Evolutionary conservation across 1,140 invertebrate genomes (phyloP).

Genomic region (Matsumurasca onukii): DNA sequence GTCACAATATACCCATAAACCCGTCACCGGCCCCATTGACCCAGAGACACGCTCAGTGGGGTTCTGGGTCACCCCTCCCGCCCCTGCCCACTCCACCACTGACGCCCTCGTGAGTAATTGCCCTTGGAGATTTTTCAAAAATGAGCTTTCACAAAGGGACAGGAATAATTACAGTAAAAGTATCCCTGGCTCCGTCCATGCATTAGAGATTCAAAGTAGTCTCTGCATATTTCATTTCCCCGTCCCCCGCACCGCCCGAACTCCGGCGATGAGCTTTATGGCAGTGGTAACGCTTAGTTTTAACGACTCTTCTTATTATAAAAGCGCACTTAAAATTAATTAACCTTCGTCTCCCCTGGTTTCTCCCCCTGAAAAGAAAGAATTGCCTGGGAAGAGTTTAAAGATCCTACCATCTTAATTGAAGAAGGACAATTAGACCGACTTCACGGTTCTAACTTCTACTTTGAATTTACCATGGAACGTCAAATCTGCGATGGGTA

Average conservation of each 20-base stretch:
- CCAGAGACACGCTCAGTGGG: background rate
- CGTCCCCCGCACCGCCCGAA: background rate
- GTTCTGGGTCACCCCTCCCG: constrained; percentile 8
- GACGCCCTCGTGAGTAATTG: background rate
- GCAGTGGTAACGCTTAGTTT: background rate
- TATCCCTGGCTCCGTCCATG: background rate
- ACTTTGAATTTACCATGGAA: too few relatives aligned
- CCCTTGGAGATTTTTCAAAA: background rate
- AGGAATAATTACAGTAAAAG: constrained; percentile 12
- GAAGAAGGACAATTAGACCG: too few relatives aligned
- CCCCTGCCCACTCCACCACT: background rate
- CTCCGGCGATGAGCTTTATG: background rate
- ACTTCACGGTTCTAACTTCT: too few relatives aligned
- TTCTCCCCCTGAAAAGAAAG: too few relatives aligned
- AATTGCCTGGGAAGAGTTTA: too few relatives aligned
- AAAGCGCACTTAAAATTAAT: background rate
- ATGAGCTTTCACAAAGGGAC: constrained; percentile 9
- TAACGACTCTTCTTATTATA: constrained; percentile 12
- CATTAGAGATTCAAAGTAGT: constrained; percentile 15
- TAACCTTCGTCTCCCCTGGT: too few relatives aligned
- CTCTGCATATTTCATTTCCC: constrained; percentile 16
- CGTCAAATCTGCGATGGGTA: too few relatives aligned
- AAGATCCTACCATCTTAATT: too few relatives aligned
- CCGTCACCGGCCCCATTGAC: background rate
- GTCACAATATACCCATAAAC: constrained; percentile 18